Percentiles rank a stretch among this genome's conserved stretches.
Evolutionary conservation across 2,113 vertebrate genomes (phyloP).

Genomic region (Halichoerus grypus): DNA sequence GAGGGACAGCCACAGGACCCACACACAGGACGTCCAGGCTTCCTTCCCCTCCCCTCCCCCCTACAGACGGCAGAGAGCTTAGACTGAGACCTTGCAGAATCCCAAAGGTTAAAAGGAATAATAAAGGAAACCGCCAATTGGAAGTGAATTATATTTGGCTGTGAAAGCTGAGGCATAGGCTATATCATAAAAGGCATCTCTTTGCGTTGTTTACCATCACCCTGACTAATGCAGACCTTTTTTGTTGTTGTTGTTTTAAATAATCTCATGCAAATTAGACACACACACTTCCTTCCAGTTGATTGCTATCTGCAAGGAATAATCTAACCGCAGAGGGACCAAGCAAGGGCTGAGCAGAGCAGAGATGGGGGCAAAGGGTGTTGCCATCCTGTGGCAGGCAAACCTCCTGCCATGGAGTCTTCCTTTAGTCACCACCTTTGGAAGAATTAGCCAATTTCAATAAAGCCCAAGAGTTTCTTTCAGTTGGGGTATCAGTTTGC

Average conservation of each 20-base stretch:
- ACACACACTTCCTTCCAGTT: slow-evolving; percentile 93
- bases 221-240: slow-evolving; percentile 92
- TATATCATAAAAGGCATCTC: slow-evolving; percentile 90
- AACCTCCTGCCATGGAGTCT: slow-evolving; percentile 72
- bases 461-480: slow-evolving; percentile 74
- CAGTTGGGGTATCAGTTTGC: slow-evolving; percentile 60
- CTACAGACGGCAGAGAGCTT: slow-evolving; percentile 61
- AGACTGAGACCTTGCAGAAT: slow-evolving; percentile 84
- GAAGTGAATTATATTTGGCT: slow-evolving; percentile 91
- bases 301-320: slow-evolving; percentile 93
- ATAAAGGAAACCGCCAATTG: slow-evolving; percentile 88
- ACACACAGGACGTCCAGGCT: background rate
- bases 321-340: slow-evolving; percentile 90
- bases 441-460: slow-evolving; percentile 79
- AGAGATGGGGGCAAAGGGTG: slow-evolving; percentile 79
- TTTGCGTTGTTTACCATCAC: slow-evolving; percentile 91
- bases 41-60: background rate
- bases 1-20: slow-evolving; percentile 30
- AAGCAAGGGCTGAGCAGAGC: slow-evolving; percentile 86
- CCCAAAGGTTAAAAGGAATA: slow-evolving; percentile 91
- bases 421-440: slow-evolving; percentile 65
- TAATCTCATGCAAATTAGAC: slow-evolving; percentile 95
- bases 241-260: slow-evolving; percentile 91
- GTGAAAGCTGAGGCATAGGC: slow-evolving; percentile 87
- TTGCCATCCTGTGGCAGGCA: slow-evolving; percentile 77